Evolutionary conservation across 2,888 invertebrate genomes (phyloP).

Genomic region (Cabera pusaria): DNA sequence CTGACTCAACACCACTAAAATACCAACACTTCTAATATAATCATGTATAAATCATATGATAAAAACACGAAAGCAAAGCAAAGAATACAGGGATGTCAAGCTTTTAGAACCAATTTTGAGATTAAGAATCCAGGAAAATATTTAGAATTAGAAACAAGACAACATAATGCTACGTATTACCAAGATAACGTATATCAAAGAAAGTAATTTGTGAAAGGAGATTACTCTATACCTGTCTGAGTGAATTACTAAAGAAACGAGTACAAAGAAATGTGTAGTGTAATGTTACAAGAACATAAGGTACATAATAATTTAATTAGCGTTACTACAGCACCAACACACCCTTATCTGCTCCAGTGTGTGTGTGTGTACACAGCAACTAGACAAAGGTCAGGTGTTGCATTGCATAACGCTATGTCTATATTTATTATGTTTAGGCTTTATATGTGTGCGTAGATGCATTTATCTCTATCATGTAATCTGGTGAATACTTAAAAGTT

Average conservation of each 20-base stretch:
- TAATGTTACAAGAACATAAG: too few species aligned
- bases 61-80: too few species aligned
- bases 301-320: too few species aligned
- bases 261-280: too few species aligned
- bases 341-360: slow-evolving; percentile 11
- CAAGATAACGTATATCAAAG: slow-evolving; percentile 13
- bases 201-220: slow-evolving; percentile 24
- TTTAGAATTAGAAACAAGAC: slow-evolving; percentile 4
- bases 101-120: too few species aligned
- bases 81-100: too few species aligned
- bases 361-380: slow-evolving; percentile 24
- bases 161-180: slow-evolving; percentile 10
- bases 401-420: slow-evolving; percentile 45
- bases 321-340: too few species aligned
- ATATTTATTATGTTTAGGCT: slow-evolving; percentile 2
- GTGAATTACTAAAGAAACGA: slow-evolving; percentile 39
- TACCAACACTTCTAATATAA: too few species aligned
- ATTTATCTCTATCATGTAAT: slow-evolving; percentile 44
- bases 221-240: slow-evolving; percentile 37
- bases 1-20: too few species aligned
- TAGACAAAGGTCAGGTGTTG: slow-evolving; percentile 53
- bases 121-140: slow-evolving; percentile 5
- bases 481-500: too few species aligned
- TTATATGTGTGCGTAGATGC: slow-evolving; percentile 26
- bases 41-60: too few species aligned